phyloP scores from a whole-genome alignment of 2,113 vertebrate genomes.

The Pollimyrus isidori region DNA sequence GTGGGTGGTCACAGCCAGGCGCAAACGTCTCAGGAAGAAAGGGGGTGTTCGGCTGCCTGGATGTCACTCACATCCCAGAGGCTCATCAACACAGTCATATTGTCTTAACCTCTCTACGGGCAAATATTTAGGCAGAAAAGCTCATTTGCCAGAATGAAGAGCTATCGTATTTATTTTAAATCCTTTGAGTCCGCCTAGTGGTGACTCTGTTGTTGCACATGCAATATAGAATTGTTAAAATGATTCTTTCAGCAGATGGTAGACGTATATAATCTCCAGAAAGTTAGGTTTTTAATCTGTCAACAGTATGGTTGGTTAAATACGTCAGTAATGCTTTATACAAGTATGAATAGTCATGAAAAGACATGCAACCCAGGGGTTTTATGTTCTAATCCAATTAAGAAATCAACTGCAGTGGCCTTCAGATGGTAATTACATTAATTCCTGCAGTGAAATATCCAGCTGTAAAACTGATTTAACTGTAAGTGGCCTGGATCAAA shows the following conservation, averaged over 20 bases:
- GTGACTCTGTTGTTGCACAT: background rate
- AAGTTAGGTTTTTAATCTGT: background rate
- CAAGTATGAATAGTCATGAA: background rate
- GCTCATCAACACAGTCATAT: background rate
- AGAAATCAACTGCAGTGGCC: background rate
- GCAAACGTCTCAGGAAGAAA: background rate
- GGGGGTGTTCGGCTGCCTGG: background rate
- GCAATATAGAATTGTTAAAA: background rate
- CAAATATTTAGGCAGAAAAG: background rate
- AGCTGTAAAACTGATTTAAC: background rate
- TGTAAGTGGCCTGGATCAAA: background rate
- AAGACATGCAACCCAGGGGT: background rate
- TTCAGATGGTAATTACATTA: background rate
- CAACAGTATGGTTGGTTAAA: background rate
- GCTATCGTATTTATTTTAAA: background rate
- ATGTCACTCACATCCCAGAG: background rate
- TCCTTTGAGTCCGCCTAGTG: slow-evolving; percentile 16
- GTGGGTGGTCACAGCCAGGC: background rate
- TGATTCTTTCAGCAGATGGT: background rate
- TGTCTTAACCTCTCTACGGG: background rate
- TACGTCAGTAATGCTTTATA: background rate
- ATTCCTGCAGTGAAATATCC: slow-evolving; percentile 2
- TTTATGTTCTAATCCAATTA: background rate
- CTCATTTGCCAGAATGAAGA: background rate
- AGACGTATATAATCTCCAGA: background rate